Conservation (phyloP, 2,888 invertebrate species). For the Copidosoma aretas region DNA sequence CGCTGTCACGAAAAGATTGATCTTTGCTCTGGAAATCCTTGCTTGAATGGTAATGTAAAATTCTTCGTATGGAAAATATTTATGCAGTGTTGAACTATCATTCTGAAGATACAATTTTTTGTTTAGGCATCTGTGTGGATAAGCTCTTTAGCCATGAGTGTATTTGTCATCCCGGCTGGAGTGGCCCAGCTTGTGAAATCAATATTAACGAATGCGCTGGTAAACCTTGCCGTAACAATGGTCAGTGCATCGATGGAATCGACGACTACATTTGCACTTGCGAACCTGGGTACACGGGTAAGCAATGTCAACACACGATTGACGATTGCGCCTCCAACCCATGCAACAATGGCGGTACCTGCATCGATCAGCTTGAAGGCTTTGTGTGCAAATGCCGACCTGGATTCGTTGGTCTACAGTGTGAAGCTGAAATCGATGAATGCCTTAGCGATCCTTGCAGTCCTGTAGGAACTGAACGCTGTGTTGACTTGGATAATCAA, state of each 20-base stretch:
- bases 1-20: slow-evolving; percentile 95
- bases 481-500: slow-evolving; percentile 87
- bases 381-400: slow-evolving; percentile 93
- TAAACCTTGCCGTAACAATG: slow-evolving; percentile 90
- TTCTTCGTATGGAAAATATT: background rate
- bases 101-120: background rate
- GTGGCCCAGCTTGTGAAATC: slow-evolving; percentile 82
- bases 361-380: slow-evolving; percentile 85
- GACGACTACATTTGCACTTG: slow-evolving; percentile 87
- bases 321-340: slow-evolving; percentile 90
- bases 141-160: slow-evolving; percentile 86
- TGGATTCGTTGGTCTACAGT: slow-evolving; percentile 90
- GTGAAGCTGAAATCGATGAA: slow-evolving; percentile 92
- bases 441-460: slow-evolving; percentile 91
- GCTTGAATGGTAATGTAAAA: slow-evolving; percentile 76
- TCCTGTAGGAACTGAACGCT: slow-evolving; percentile 87
- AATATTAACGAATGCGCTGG: slow-evolving; percentile 91
- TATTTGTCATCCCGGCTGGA: slow-evolving; percentile 92
- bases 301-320: slow-evolving; percentile 89
- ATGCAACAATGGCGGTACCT: slow-evolving; percentile 91
- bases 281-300: slow-evolving; percentile 93
- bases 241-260: slow-evolving; percentile 86
- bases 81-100: background rate
- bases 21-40: slow-evolving; percentile 87
- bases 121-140: slow-evolving; percentile 77